These are phyloP conservation scores for Cydia strobilella DNA, from an alignment of 1,140 invertebrate species.

Conservation along the genomic window DNA sequence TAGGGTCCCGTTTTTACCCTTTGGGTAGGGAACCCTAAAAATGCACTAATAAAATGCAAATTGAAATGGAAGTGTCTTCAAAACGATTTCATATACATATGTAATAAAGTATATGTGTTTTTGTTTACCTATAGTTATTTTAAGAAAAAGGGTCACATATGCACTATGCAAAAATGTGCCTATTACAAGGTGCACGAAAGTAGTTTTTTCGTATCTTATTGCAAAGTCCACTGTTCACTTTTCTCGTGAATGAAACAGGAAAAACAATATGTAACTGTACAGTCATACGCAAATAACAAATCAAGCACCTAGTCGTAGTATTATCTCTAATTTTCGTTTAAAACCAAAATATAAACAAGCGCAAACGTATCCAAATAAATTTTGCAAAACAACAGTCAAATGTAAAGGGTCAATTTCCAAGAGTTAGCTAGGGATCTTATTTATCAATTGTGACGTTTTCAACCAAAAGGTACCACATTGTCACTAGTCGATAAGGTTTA, in stretches of 20 bases:
- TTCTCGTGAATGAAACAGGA: background rate
- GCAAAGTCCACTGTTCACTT: background rate
- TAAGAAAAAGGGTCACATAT: background rate
- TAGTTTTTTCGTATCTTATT: too few species aligned
- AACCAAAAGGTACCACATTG: too few species aligned
- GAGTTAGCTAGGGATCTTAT: too few species aligned
- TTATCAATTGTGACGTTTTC: too few species aligned
- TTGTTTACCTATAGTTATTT: background rate
- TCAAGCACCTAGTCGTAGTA: background rate
- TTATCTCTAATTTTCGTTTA: background rate
- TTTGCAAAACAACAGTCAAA: background rate
- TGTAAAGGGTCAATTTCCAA: background rate
- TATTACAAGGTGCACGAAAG: too few species aligned
- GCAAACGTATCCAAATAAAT: background rate
- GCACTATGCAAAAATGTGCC: too few species aligned
- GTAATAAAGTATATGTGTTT: background rate
- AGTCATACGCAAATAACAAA: background rate
- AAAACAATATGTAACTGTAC: background rate
- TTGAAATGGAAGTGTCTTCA: background rate
- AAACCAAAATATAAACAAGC: background rate
- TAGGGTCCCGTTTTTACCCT: too few species aligned
- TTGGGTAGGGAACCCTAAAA: too few species aligned
- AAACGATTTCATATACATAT: background rate
- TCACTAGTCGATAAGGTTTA: too few species aligned
- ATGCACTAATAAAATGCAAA: conserved; percentile 12